Conservation (phyloP, 2,797 vertebrate species). For the Notolepis coatsorum region DNA sequence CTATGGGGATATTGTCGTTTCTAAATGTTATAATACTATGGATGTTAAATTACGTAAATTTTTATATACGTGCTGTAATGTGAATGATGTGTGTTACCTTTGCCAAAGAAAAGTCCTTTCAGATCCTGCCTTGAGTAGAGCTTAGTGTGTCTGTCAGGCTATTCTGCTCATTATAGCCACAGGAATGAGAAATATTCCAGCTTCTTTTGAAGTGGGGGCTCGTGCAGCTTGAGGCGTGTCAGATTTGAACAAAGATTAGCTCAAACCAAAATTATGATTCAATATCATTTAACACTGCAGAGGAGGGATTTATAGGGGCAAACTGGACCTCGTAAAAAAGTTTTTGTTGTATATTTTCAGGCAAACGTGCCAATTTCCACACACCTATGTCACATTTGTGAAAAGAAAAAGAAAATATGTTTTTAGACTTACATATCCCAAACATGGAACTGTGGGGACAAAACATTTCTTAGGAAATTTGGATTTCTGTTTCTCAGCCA, state of each 20-base stretch:
- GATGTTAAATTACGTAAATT: background rate
- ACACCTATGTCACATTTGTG: no score
- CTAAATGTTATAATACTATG: background rate
- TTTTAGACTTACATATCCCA: no score
- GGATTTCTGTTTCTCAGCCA: no score
- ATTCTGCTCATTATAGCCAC: slow-evolving; percentile 65
- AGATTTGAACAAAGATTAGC: slow-evolving; percentile 3
- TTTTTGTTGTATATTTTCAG: no score
- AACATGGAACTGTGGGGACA: no score
- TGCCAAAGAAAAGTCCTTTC: background rate
- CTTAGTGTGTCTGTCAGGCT: slow-evolving; percentile 76
- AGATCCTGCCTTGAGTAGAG: background rate
- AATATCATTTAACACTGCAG: no score
- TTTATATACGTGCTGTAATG: background rate
- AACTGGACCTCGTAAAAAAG: no score
- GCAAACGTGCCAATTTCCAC: no score
- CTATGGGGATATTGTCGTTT: background rate
- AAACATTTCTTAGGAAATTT: no score
- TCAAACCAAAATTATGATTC: background rate
- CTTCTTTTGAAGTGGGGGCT: slow-evolving; percentile 83
- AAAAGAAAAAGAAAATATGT: no score
- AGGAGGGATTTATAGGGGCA: no score
- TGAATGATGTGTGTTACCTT: background rate
- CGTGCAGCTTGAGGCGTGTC: slow-evolving; percentile 57
- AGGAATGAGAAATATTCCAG: slow-evolving; percentile 84